Conservation (phyloP, 2,888 invertebrate genomes). For the Erebia ligea region DNA sequence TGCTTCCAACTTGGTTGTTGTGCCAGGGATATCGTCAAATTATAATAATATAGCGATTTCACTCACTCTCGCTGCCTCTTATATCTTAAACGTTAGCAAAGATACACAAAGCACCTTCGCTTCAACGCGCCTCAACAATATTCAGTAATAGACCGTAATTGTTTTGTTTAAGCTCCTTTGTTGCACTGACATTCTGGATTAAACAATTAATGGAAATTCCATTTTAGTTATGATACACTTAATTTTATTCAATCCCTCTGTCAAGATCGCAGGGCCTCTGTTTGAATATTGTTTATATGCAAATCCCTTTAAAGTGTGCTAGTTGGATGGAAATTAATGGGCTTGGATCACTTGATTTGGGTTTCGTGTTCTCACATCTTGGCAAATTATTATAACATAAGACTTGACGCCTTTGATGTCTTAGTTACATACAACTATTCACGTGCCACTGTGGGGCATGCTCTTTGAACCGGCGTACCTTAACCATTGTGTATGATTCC, state of each 20-base stretch:
- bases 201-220: slow-evolving; percentile 53
- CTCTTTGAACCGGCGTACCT: neutral
- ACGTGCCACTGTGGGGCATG: neutral
- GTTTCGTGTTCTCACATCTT: slow-evolving; percentile 11
- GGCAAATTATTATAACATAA: neutral
- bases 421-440: neutral
- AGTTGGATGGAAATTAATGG: slow-evolving; percentile 22
- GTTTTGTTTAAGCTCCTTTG: slow-evolving; percentile 58
- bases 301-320: slow-evolving; percentile 26
- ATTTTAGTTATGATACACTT: slow-evolving; percentile 38
- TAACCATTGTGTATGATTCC: neutral
- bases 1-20: no score
- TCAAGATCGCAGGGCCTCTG: slow-evolving; percentile 19
- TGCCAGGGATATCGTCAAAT: no score
- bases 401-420: slow-evolving; percentile 12
- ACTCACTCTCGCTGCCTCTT: slow-evolving; percentile 28
- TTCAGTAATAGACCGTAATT: slow-evolving; percentile 56
- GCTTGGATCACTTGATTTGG: slow-evolving; percentile 17
- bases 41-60: no score
- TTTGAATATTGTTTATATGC: slow-evolving; percentile 30
- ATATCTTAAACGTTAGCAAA: slow-evolving; percentile 32
- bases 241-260: slow-evolving; percentile 32
- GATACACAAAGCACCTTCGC: slow-evolving; percentile 49
- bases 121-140: slow-evolving; percentile 58
- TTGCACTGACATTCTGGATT: slow-evolving; percentile 56